Base-by-base conservation (phyloP, 2,888 invertebrate species). In the Drosophila meridionalis region DNA sequence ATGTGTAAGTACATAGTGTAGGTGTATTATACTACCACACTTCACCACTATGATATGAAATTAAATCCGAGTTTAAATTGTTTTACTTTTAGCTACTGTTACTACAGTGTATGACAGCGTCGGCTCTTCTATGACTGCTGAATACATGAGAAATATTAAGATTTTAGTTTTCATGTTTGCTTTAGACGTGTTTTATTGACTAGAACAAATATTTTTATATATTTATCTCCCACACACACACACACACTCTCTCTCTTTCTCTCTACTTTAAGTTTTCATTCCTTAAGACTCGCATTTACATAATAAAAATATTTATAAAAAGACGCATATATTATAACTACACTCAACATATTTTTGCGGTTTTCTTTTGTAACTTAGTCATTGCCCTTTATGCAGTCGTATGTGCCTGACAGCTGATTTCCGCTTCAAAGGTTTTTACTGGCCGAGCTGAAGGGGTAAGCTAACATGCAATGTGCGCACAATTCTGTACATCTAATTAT, bases 341-440 rank as follows among this genome's bases (percentile, higher is more conserved):
- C 20, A 52, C 12, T 11, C 6, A 52, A 4, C 34, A 26, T 7
- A 36, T 26, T 62, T 48, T 30, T 38, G 42, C 30, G 11, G 9
- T 45, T 45, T n/a, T n/a, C 30, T 26, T 1, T n/a, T 52, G 28
- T 2, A 20, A 3, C 48, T 66, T 14, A 20, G 12, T 11, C 20
- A 14, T 14, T 26, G 56, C 56, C n/a, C 55, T 40, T 30, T 53
- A 12, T 32, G 20, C 20, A 52, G 34, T 52, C 34, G 20, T 42
- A 30, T 30, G n/a, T 47, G 30, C 14, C 36, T 66, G 62, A 30
- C 55, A 48, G 55, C 32, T 4, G 20, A 59, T 72, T 72, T 68
- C 32, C 57, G 47, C 73, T 20, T 62, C 48, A 48, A 48, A 45
- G 53, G 12, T 43, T 58, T 58, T 67, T 20, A 1, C 20, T 11